A percentile compares a stretch with the other conserved stretches of the same genome.
phyloP scores from a whole-genome alignment of 2,888 invertebrate species.

The Cheilosia grossa region DNA sequence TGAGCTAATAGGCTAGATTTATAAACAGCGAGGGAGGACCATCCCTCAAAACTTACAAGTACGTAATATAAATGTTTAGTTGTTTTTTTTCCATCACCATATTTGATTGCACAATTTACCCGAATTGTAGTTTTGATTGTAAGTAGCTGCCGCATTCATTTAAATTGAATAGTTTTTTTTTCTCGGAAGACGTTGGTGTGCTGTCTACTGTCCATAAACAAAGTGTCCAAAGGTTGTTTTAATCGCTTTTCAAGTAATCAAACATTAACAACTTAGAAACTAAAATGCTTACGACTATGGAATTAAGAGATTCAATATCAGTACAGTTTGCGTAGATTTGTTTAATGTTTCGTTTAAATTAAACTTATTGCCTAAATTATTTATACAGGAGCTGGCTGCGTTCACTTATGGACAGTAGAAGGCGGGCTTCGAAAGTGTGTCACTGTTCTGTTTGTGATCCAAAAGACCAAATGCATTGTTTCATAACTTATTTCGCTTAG shows the following conservation, averaged over 20 bases:
- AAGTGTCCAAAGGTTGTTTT: constrained; percentile 36
- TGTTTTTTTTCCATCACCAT: constrained; percentile 84
- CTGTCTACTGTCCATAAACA: constrained; percentile 62
- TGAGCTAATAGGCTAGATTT: constrained; percentile 46
- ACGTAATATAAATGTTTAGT: constrained; percentile 20
- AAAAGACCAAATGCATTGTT: constrained; percentile 5
- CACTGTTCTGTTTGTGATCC: background rate
- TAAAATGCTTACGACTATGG: constrained; percentile 49
- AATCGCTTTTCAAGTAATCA: constrained; percentile 31
- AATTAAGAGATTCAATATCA: constrained; percentile 73
- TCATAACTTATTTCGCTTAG: constrained; percentile 54
- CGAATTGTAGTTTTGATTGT: constrained; percentile 82
- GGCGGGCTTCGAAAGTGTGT: background rate
- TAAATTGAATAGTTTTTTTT: constrained; percentile 81
- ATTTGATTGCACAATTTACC: constrained; percentile 93
- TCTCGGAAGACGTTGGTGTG: background rate
- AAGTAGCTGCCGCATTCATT: constrained; percentile 79
- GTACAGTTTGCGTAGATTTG: constrained; percentile 63
- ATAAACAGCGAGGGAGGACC: constrained; percentile 50
- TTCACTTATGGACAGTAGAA: constrained; percentile 67
- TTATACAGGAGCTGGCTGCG: constrained; percentile 50
- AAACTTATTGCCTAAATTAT: constrained; percentile 30
- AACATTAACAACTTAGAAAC: constrained; percentile 25
- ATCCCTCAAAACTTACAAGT: constrained; percentile 38
- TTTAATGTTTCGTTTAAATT: constrained; percentile 5